Conservation (phyloP, 1,140 invertebrate species). For the Zaprionus vittiger region DNA sequence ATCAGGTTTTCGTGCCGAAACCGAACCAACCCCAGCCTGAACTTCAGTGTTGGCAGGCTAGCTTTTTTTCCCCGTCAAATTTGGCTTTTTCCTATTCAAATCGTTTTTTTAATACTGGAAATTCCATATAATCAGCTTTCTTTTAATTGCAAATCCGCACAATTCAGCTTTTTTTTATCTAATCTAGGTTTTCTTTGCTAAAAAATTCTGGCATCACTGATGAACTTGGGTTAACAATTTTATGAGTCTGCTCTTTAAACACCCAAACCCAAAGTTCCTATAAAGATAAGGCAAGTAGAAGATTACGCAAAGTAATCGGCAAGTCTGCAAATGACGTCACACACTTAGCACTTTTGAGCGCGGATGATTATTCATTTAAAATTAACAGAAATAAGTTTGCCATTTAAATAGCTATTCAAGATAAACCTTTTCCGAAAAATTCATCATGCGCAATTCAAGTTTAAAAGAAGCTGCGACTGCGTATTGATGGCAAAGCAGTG, state of each 20-base stretch:
- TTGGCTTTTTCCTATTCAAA: too few relatives aligned
- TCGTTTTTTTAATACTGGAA: too few relatives aligned
- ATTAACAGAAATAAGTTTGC: background rate
- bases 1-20: constrained; percentile 33
- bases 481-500: background rate
- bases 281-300: background rate
- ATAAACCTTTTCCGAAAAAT: background rate
- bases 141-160: too few relatives aligned
- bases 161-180: too few relatives aligned
- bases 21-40: constrained; percentile 13
- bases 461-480: too few relatives aligned
- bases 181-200: too few relatives aligned
- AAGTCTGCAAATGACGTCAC: background rate
- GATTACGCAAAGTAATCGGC: background rate
- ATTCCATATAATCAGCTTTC: too few relatives aligned
- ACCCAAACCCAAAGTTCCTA: background rate
- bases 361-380: background rate
- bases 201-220: too few relatives aligned
- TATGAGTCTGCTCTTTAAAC: background rate
- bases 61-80: too few relatives aligned
- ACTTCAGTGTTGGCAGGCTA: too few relatives aligned
- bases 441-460: background rate
- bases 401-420: background rate
- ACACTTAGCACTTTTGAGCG: background rate
- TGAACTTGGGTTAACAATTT: background rate